Base-by-base conservation (phyloP, 2,113 vertebrate species). In the Sorex araneus region DNA sequence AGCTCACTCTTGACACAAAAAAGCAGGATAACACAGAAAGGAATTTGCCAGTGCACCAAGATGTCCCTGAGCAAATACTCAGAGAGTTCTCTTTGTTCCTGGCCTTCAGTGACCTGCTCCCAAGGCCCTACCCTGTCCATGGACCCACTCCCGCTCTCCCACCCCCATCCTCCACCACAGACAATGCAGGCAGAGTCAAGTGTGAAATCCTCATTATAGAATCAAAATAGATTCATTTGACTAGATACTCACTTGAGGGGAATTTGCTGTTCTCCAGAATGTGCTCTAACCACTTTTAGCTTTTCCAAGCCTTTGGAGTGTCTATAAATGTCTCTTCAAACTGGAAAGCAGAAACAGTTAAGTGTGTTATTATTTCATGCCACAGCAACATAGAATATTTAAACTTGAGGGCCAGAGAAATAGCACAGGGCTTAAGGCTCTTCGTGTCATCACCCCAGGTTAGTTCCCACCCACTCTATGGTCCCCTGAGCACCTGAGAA, bases 261-360 rank as follows among this genome's bases (percentile, higher is more conserved):
- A 45, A 32, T 32, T 77, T 10, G 7, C 40, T 7, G 7, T 40
- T 40, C 40, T 40, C 40, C 40, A 34, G 2, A 86, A 27, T 8
- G 27, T 25, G 2, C 18, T 47, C 78, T 89, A 95, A 95, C 96
- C 93, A 34, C 92, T 89, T 0, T 87, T 60, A 93, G 73, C 45
- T 93, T 93, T 8, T 95, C 74, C 67, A 87, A 15, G 78, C 93
- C 84, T 67, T 90, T 47, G 43, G 10, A 13, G 43, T 50, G n/a
- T 92, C 15, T 43, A 94, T 30, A 36, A 77, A 64, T 80, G 45
- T 66, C 74, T 95, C 94, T 84, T 95, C 94, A 81, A 87, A 94
- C 85, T 95, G 40, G 28, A 88, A 88, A 85, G 16, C 28, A 95
- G 50, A 75, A 84, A 91, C 10, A 76, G 13, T 25, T 25, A 12